These are phyloP conservation scores for Dynastes hyllus DNA, from an alignment of 2,888 invertebrate genomes.

Conservation along the genomic window DNA sequence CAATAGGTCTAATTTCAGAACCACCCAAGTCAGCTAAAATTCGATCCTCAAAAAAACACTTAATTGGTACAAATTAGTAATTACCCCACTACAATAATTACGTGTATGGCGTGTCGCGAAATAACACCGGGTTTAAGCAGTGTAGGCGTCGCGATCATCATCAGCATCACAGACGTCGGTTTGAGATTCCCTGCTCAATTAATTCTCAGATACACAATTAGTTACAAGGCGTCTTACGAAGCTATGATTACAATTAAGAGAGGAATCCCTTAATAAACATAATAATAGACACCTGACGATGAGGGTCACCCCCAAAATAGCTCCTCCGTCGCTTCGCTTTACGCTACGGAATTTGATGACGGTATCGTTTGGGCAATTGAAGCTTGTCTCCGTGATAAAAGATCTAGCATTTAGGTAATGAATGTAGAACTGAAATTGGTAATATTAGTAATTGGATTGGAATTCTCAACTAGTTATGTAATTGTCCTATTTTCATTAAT, in stretches of 20 bases:
- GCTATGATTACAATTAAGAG: slow-evolving; percentile 39
- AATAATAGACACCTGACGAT: slow-evolving; percentile 49
- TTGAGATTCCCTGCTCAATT: background rate
- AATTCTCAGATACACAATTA: background rate
- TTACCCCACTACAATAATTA: too few species aligned
- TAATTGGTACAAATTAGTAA: too few species aligned
- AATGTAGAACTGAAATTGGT: background rate
- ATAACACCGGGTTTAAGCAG: too few species aligned
- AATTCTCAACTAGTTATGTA: too few species aligned
- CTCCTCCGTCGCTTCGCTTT: background rate
- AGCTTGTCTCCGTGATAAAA: background rate
- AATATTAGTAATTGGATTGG: background rate
- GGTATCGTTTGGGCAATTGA: background rate
- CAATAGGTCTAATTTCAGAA: too few species aligned
- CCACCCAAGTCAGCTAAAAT: too few species aligned
- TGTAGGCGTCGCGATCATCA: too few species aligned
- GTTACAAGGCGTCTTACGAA: slow-evolving; percentile 7
- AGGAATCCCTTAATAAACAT: slow-evolving; percentile 48
- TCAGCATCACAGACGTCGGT: background rate
- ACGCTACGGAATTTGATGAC: slow-evolving; percentile 1
- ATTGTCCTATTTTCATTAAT: too few species aligned
- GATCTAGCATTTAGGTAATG: background rate
- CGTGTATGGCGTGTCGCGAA: too few species aligned
- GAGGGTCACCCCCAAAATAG: slow-evolving; percentile 23
- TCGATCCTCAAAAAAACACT: too few species aligned